These are phyloP conservation scores for Heliconius congener DNA, from an alignment of 1,140 invertebrate species.

Conservation along the genomic window DNA sequence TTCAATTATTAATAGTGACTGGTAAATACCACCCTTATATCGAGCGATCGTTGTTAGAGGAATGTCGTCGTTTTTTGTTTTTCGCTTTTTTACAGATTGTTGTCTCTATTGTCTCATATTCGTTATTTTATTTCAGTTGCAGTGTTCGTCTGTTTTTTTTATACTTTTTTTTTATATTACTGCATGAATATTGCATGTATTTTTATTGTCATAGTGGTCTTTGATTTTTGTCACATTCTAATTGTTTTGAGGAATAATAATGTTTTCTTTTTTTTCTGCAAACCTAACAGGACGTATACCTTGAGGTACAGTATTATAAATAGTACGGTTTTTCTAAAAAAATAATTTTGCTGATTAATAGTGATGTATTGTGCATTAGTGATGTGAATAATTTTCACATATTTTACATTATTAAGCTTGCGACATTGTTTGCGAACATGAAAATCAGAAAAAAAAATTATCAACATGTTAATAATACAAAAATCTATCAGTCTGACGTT, in stretches of 20 bases:
- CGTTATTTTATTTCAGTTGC: slow-evolving; percentile 22
- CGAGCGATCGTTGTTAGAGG: slow-evolving; percentile 20
- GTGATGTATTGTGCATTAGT: too few relatives aligned
- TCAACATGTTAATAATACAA: too few relatives aligned
- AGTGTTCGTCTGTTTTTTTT: slow-evolving; percentile 11
- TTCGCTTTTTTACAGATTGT: slow-evolving; percentile 24
- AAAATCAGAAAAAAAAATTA: too few relatives aligned
- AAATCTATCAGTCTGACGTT: too few relatives aligned
- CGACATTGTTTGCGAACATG: too few relatives aligned
- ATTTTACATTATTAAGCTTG: too few relatives aligned
- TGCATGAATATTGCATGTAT: slow-evolving; percentile 23
- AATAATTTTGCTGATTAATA: too few relatives aligned
- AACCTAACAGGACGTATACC: slow-evolving; percentile 70
- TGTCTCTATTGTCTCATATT: background rate
- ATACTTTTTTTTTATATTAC: slow-evolving; percentile 1
- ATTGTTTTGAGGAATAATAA: slow-evolving; percentile 25
- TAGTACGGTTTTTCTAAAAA: background rate
- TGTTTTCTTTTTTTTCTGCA: slow-evolving; percentile 47
- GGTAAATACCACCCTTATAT: background rate
- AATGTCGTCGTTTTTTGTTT: slow-evolving; percentile 24
- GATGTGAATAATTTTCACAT: too few relatives aligned
- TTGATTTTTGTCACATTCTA: background rate
- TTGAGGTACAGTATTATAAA: slow-evolving; percentile 63
- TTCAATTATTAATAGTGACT: background rate
- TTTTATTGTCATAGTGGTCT: background rate